These are phyloP conservation scores for Geophilus truncorum DNA, from an alignment of 2,888 invertebrate genomes.

Conservation along the genomic window DNA sequence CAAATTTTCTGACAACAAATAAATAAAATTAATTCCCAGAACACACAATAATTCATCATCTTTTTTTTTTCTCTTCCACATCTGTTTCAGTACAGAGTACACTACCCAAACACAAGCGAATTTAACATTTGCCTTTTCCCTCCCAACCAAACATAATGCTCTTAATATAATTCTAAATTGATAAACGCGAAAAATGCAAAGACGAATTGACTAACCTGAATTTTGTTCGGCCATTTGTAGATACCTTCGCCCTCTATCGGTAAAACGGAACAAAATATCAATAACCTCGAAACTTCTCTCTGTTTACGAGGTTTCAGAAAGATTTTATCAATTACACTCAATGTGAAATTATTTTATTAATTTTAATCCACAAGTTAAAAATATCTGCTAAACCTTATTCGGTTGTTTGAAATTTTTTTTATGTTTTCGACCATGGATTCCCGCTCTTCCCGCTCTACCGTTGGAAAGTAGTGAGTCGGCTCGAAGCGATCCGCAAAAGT, in stretches of 20 bases:
- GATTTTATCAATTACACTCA: not conserved
- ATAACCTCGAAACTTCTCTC: not conserved
- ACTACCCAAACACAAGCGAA: not conserved
- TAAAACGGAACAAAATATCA: not conserved
- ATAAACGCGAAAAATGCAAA: constrained; percentile 3
- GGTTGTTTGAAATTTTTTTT: not conserved
- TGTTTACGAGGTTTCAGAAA: not conserved
- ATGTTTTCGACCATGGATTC: not conserved
- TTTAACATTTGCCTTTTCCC: not conserved
- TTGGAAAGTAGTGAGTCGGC: not conserved
- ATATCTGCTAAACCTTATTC: not conserved
- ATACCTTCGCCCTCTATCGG: not conserved
- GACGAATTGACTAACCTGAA: constrained; percentile 22
- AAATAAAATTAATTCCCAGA: constrained; percentile 6
- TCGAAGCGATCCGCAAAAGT: constrained; percentile 1
- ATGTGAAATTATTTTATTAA: not conserved
- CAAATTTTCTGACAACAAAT: constrained; percentile 7
- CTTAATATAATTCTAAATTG: not conserved
- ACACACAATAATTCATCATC: not conserved
- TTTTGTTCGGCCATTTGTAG: constrained; percentile 15
- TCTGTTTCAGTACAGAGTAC: not conserved
- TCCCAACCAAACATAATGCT: not conserved
- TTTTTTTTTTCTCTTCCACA: not conserved
- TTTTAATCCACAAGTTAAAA: not conserved
- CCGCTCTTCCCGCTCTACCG: constrained; percentile 2